Percentiles rank a stretch among this genome's conserved stretches.
These are phyloP conservation scores for Anastatus disparis DNA, from an alignment of 1,140 invertebrate genomes.

Conservation along the genomic window DNA sequence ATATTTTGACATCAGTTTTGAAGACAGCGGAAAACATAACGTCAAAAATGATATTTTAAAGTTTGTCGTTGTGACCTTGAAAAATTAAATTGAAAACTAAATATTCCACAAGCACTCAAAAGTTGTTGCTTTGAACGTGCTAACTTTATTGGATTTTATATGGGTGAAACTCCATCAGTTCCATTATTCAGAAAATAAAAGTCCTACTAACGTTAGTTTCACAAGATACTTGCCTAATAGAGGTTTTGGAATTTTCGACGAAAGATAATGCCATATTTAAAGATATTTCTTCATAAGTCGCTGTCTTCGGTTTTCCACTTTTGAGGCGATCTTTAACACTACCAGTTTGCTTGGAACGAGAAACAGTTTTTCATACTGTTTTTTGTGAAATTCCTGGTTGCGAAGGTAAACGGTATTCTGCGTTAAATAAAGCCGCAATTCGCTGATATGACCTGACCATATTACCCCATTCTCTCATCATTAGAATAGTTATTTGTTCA, in stretches of 20 bases:
- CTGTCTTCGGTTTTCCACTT: not conserved
- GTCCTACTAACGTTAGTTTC: not conserved
- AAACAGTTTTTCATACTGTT: not conserved
- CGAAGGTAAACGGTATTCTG: not conserved
- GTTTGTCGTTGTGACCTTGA: too few species aligned
- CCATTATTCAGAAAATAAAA: not conserved
- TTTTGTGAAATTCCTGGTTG: not conserved
- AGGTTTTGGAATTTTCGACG: not conserved
- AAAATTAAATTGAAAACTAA: too few species aligned
- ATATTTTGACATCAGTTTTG: too few species aligned
- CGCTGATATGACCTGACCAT: not conserved
- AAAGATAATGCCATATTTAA: not conserved
- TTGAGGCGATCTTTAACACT: not conserved
- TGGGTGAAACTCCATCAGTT: not conserved
- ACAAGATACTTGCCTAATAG: not conserved
- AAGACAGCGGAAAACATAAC: too few species aligned
- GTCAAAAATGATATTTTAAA: too few species aligned
- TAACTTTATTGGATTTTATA: too few species aligned
- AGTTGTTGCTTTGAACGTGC: too few species aligned
- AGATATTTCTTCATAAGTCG: not conserved
- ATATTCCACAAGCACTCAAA: too few species aligned
- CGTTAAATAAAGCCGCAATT: not conserved
- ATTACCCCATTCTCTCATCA: constrained; percentile 1
- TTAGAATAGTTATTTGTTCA: not conserved
- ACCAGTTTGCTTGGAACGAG: not conserved